Evolutionary conservation across 2,888 invertebrate species (phyloP).

Genomic region (Rosalia funebris): DNA sequence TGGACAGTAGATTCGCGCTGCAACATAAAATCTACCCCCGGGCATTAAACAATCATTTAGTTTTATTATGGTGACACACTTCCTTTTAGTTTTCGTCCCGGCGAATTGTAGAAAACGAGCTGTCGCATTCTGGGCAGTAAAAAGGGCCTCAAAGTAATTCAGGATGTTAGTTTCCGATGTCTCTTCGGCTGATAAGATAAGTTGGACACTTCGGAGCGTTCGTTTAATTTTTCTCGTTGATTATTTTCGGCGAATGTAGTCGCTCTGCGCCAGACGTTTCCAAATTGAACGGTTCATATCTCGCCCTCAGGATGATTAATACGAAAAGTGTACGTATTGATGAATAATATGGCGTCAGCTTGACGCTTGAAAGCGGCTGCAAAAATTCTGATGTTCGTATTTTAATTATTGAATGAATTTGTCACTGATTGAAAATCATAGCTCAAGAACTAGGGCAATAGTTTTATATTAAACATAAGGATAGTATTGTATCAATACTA

Average conservation of each 20-base stretch:
- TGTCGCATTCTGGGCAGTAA: conserved; percentile 9
- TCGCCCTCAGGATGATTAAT: background rate
- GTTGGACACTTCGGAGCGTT: conserved; percentile 7
- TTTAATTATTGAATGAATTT: no score
- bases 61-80: conserved; percentile 40
- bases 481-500: no score
- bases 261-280: background rate
- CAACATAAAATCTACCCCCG: conserved; percentile 20
- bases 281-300: background rate
- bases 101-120: conserved; percentile 10
- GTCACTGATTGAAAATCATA: no score
- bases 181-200: conserved; percentile 11
- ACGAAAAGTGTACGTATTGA: background rate
- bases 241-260: conserved; percentile 3
- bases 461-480: no score
- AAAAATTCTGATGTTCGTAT: no score
- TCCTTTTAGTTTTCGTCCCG: conserved; percentile 12
- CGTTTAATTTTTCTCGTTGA: conserved; percentile 19
- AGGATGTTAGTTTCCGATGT: conserved; percentile 5
- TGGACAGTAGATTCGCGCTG: background rate
- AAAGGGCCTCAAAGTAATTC: conserved; percentile 10
- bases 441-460: no score
- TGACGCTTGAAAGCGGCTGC: no score
- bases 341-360: background rate
- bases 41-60: conserved; percentile 42